Percentiles rank a stretch among this genome's conserved stretches.
Conservation (phyloP, 1,140 invertebrate species). For the Pantala flavescens region DNA sequence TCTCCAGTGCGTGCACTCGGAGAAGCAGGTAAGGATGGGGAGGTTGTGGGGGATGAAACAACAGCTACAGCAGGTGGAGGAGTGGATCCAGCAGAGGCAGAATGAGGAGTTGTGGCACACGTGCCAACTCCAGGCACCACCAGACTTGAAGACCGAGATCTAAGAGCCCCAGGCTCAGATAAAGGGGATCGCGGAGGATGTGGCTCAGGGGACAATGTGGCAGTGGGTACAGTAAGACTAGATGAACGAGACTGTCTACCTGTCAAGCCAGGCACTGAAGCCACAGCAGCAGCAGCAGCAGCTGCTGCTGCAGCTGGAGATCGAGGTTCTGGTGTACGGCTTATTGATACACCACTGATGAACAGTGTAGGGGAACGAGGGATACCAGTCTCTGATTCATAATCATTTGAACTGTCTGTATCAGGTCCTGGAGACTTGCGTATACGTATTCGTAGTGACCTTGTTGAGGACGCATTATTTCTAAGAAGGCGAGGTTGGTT, state of each 20-base stretch:
- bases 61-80: constrained; percentile 9
- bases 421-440: constrained; percentile 29
- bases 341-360: constrained; percentile 49
- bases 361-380: constrained; percentile 47
- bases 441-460: constrained; percentile 20
- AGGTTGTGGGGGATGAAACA: constrained; percentile 15
- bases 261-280: constrained; percentile 14
- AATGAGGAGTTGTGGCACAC: not conserved
- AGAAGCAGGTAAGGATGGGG: constrained; percentile 18
- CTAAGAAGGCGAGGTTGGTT: not conserved
- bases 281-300: constrained; percentile 11
- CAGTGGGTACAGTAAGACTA: constrained; percentile 37
- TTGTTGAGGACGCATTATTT: constrained; percentile 10
- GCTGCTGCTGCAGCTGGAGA: constrained; percentile 33
- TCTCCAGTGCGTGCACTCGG: constrained; percentile 41
- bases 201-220: constrained; percentile 31
- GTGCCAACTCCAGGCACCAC: not conserved
- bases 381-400: constrained; percentile 46
- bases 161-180: constrained; percentile 12
- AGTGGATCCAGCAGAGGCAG: constrained; percentile 17
- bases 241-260: constrained; percentile 38
- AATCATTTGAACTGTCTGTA: constrained; percentile 44
- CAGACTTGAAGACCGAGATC: constrained; percentile 22
- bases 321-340: constrained; percentile 42
- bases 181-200: constrained; percentile 17